Conservation (phyloP, 2,113 vertebrate species). For the Mesoclemmys tuberculata region DNA sequence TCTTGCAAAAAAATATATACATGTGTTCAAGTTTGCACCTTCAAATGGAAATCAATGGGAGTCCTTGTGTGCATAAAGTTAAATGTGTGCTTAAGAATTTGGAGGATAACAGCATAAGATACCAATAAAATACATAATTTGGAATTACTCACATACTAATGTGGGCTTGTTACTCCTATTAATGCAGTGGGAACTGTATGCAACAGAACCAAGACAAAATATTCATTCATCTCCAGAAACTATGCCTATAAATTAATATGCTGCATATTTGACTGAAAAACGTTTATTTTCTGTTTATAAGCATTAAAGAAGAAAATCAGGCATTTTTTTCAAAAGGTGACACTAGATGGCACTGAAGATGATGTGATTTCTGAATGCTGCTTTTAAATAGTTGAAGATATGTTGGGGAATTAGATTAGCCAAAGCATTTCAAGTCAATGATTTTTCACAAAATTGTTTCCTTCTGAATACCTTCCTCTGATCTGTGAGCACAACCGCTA, state of each 20-base stretch:
- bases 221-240: background rate
- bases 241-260: background rate
- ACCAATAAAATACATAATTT: background rate
- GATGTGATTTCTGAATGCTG: background rate
- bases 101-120: background rate
- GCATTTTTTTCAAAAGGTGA: rapidly evolving
- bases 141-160: background rate
- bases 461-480: background rate
- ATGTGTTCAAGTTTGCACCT: rapidly evolving
- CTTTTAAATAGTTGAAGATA: background rate
- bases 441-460: background rate
- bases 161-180: background rate
- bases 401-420: background rate
- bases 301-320: background rate
- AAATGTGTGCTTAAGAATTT: background rate
- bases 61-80: background rate
- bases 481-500: background rate
- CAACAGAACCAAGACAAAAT: background rate
- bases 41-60: rapidly evolving
- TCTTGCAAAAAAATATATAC: background rate
- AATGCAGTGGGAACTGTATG: background rate
- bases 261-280: background rate
- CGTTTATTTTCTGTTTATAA: background rate
- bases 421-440: background rate
- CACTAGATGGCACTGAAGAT: constrained; percentile 63